phyloP scores from a whole-genome alignment of 1,140 invertebrate genomes.

The Pygmarrhopalites habei region DNA sequence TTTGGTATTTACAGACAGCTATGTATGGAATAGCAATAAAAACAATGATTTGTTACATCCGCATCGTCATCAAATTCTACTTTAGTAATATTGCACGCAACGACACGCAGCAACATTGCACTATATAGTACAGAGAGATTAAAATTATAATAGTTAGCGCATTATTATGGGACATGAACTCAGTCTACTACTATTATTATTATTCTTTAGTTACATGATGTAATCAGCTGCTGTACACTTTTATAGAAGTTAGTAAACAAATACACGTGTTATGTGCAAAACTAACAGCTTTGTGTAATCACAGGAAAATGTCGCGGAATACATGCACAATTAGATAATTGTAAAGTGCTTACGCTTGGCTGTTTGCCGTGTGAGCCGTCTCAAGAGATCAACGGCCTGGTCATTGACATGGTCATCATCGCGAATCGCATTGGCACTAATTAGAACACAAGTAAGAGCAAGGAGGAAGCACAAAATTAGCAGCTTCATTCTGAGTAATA shows the following conservation, averaged over 20 bases:
- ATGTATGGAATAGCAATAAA: constrained; percentile 25
- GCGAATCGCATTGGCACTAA: not conserved
- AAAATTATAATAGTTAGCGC: too few species aligned
- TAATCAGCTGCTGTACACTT: too few species aligned
- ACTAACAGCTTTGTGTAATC: not conserved
- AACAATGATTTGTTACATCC: not conserved
- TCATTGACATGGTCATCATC: not conserved
- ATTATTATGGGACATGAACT: too few species aligned
- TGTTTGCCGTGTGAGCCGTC: constrained; percentile 21
- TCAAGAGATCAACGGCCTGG: constrained; percentile 20
- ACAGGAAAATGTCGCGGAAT: not conserved
- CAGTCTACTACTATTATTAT: too few species aligned
- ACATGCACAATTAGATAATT: not conserved
- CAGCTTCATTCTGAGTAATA: constrained; percentile 8
- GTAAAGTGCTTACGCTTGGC: constrained; percentile 15
- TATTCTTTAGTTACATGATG: too few species aligned
- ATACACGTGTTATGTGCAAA: not conserved
- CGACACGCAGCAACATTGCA: not conserved
- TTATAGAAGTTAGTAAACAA: not conserved
- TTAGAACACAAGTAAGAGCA: not conserved
- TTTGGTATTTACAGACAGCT: constrained; percentile 66
- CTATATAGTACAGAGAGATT: too few species aligned
- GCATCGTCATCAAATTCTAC: not conserved
- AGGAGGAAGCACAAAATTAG: not conserved
- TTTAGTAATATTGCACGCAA: not conserved